These are phyloP conservation scores for Solenopsis invicta DNA, from an alignment of 1,140 invertebrate species.

Conservation along the genomic window DNA sequence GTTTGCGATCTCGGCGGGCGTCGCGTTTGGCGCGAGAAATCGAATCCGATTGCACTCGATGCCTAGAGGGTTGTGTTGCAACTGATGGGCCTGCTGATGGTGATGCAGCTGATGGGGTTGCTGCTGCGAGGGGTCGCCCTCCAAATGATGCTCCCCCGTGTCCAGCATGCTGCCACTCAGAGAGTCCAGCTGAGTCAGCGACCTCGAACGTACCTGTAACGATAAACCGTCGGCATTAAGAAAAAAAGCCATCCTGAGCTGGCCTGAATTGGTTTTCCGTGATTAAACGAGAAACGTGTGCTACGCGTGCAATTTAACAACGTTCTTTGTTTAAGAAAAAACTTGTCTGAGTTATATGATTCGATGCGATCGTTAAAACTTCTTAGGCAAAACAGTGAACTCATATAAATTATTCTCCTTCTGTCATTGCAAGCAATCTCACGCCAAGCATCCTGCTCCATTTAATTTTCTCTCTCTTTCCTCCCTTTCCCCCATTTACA, in stretches of 20 bases:
- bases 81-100: constrained; percentile 75
- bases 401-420: not conserved
- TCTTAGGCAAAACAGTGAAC: not conserved
- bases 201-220: constrained; percentile 89
- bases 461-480: not conserved
- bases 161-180: constrained; percentile 88
- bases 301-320: not conserved
- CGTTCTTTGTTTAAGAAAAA: not conserved
- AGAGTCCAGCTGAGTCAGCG: constrained; percentile 89
- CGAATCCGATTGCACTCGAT: constrained; percentile 79
- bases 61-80: constrained; percentile 76
- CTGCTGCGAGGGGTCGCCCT: constrained; percentile 75
- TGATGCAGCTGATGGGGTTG: constrained; percentile 78
- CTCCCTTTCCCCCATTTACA: not conserved
- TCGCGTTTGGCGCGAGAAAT: constrained; percentile 82
- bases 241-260: not conserved
- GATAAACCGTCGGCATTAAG: constrained; percentile 1
- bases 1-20: constrained; percentile 79
- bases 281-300: not conserved
- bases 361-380: not conserved
- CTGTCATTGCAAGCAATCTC: not conserved
- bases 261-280: not conserved
- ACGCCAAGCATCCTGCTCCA: not conserved
- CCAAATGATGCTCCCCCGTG: constrained; percentile 82
- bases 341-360: not conserved